These are phyloP conservation scores for Candoia aspera DNA, from an alignment of 2,113 vertebrate species.

Conservation along the genomic window DNA sequence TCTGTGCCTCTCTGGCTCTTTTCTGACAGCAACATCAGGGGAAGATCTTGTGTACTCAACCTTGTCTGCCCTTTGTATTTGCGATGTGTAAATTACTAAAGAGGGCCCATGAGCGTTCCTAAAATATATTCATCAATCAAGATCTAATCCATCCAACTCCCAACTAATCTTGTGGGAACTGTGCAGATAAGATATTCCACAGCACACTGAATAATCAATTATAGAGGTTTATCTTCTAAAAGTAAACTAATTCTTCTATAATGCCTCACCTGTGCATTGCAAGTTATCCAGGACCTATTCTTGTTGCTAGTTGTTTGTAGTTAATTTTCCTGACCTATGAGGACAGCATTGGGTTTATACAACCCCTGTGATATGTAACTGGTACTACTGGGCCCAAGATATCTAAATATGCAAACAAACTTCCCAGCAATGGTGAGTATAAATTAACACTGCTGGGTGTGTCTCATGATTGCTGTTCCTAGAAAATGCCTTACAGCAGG, in stretches of 20 bases:
- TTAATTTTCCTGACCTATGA: not conserved
- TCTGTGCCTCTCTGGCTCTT: not conserved
- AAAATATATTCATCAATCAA: not conserved
- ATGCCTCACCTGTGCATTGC: not conserved
- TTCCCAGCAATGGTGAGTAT: not conserved
- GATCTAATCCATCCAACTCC: not conserved
- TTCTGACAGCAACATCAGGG: not conserved
- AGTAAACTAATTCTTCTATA: not conserved
- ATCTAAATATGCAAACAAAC: not conserved
- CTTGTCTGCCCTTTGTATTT: not conserved
- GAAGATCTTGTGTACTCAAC: not conserved
- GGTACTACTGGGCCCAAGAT: not conserved
- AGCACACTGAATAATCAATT: not conserved
- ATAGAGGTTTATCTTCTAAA: not conserved
- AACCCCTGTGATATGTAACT: not conserved
- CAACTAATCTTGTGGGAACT: not conserved
- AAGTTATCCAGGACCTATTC: not conserved
- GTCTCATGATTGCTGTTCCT: not conserved
- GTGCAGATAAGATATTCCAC: not conserved
- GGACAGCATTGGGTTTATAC: not conserved
- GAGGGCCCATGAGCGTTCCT: not conserved
- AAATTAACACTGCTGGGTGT: not conserved
- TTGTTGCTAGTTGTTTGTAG: not conserved
- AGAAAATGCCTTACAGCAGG: not conserved
- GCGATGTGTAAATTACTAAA: not conserved